These are phyloP conservation scores for Emydocephalus ijimae DNA, from an alignment of 2,113 vertebrate genomes.

Conservation along the genomic window DNA sequence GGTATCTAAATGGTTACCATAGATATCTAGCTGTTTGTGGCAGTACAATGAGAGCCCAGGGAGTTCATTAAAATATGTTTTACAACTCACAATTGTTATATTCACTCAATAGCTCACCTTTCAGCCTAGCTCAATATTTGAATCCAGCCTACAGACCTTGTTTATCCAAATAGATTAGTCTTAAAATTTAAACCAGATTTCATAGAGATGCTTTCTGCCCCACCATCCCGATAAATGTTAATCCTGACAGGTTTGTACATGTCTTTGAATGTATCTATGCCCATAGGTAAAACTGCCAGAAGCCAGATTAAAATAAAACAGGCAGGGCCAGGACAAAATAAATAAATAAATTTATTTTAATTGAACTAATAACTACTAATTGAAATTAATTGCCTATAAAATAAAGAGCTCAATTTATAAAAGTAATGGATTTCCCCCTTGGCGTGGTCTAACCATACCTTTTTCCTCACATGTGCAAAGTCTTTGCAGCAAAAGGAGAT, in stretches of 20 bases:
- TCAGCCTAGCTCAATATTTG: not conserved
- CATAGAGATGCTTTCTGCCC: not conserved
- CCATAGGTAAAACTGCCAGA: not conserved
- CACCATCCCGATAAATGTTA: not conserved
- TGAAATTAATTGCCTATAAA: not conserved
- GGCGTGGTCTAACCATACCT: not conserved
- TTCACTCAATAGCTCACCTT: not conserved
- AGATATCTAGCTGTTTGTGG: not conserved
- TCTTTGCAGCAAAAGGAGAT: not conserved
- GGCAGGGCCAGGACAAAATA: not conserved
- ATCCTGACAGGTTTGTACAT: not conserved
- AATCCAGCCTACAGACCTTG: not conserved
- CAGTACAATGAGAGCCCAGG: not conserved
- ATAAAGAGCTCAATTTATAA: not conserved
- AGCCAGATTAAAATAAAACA: not conserved
- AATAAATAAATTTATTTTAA: not conserved
- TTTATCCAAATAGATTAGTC: not conserved
- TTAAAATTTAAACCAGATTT: not conserved
- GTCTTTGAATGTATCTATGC: not conserved
- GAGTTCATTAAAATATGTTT: not conserved
- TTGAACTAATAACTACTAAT: not conserved
- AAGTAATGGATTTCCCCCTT: not conserved
- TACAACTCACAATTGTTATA: not conserved
- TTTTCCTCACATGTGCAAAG: not conserved
- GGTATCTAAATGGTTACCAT: not conserved